Percentiles rank a stretch among this genome's conserved stretches.
These are phyloP conservation scores for Psilanteris sp. DNA, from an alignment of 1,140 invertebrate genomes.

Conservation along the genomic window DNA sequence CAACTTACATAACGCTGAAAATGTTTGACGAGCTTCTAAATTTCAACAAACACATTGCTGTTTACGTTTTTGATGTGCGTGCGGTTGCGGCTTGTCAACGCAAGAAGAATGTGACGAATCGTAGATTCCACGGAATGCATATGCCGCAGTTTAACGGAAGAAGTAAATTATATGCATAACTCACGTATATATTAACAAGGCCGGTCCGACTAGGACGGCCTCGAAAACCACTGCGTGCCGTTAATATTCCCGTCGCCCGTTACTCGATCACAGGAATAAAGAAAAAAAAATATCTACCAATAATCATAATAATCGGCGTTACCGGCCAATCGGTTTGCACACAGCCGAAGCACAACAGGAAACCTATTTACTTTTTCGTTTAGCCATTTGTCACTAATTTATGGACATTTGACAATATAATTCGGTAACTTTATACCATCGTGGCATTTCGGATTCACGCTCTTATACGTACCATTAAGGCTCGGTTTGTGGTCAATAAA, in stretches of 20 bases:
- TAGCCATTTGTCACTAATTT: slow-evolving; percentile 9
- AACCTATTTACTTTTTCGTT: slow-evolving; percentile 22
- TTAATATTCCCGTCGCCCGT: slow-evolving; percentile 52
- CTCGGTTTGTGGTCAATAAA: background rate
- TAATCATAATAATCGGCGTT: slow-evolving; percentile 43
- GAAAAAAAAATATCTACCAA: slow-evolving; percentile 24
- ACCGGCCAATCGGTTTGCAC: slow-evolving; percentile 23
- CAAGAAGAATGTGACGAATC: slow-evolving; percentile 39
- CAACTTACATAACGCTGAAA: no score
- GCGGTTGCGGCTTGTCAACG: slow-evolving; percentile 24
- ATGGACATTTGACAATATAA: slow-evolving; percentile 1
- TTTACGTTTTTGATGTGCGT: slow-evolving; percentile 2
- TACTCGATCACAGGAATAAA: slow-evolving; percentile 33
- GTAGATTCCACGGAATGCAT: slow-evolving; percentile 38
- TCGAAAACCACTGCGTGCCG: slow-evolving; percentile 51
- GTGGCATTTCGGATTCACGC: background rate
- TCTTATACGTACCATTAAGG: background rate
- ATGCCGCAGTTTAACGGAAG: slow-evolving; percentile 49
- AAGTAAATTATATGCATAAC: slow-evolving; percentile 48
- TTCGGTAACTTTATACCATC: slow-evolving; percentile 8
- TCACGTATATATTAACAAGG: slow-evolving; percentile 26
- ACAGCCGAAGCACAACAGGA: slow-evolving; percentile 22
- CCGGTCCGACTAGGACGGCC: slow-evolving; percentile 36
- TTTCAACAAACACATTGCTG: no score
- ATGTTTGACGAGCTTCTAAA: no score